These are phyloP conservation scores for Drosophila paracracens DNA, from an alignment of 2,888 invertebrate genomes.

Conservation along the genomic window DNA sequence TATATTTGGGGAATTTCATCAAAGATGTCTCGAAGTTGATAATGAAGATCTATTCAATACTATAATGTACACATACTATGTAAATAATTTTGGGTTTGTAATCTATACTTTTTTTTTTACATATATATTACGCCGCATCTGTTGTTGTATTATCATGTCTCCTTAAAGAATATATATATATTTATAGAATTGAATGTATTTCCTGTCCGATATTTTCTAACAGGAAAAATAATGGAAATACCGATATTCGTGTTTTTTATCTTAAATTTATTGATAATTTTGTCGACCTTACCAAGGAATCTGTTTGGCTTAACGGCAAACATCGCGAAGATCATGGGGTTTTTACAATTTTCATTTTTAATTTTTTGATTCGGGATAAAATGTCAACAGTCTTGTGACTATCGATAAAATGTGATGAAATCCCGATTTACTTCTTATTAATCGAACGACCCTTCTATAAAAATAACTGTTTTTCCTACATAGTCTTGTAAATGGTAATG, in stretches of 20 bases:
- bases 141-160: not conserved
- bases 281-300: not conserved
- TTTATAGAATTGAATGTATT: not conserved
- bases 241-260: not conserved
- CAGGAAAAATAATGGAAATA: not conserved
- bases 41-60: not conserved
- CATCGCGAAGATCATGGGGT: not conserved
- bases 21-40: slow-evolving; percentile 3
- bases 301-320: not conserved
- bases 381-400: not conserved
- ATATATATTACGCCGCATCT: not conserved
- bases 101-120: not conserved
- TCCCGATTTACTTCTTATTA: not conserved
- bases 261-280: not conserved
- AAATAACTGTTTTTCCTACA: slow-evolving; percentile 7
- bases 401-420: not conserved
- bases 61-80: not conserved
- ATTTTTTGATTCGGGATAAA: not conserved
- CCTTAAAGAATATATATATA: not conserved
- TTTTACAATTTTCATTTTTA: not conserved
- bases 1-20: not conserved
- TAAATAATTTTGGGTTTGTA: not conserved
- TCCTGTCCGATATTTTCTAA: slow-evolving; percentile 19
- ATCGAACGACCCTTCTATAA: not conserved
- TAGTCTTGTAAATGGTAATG: slow-evolving; percentile 7